phyloP scores from a whole-genome alignment of 2,797 vertebrate genomes.

The Mus minutoides region DNA sequence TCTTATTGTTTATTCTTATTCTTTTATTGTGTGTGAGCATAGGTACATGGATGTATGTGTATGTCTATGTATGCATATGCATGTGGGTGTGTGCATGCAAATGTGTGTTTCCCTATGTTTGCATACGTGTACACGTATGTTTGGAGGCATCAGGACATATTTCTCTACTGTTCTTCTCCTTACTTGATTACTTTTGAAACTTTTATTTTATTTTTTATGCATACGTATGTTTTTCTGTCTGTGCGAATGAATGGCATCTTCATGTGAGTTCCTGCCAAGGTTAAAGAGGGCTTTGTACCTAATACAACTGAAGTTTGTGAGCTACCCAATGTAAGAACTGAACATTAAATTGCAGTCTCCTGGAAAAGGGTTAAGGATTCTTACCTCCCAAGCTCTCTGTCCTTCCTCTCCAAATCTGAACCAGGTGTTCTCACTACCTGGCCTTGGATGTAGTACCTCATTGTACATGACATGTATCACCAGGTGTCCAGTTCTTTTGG shows the following conservation, averaged over 20 bases:
- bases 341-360: neutral
- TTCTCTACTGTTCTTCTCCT: neutral
- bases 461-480: slow-evolving; percentile 26
- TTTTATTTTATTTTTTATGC: neutral
- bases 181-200: neutral
- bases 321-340: neutral
- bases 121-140: neutral
- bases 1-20: neutral
- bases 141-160: neutral
- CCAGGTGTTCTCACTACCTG: neutral
- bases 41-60: neutral
- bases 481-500: neutral
- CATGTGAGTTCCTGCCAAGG: neutral
- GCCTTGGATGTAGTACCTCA: neutral
- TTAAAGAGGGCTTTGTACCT: neutral
- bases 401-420: neutral
- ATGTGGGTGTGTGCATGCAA: neutral
- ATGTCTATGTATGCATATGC: neutral
- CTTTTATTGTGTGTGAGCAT: too few relatives aligned
- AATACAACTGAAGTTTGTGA: neutral
- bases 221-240: neutral
- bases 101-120: neutral
- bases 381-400: neutral
- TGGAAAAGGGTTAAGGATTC: neutral
- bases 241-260: neutral